Percentiles rank a stretch among this genome's conserved stretches.
These are phyloP conservation scores for Drosophila santomea DNA, from an alignment of 1,140 invertebrate species.

Conservation along the genomic window DNA sequence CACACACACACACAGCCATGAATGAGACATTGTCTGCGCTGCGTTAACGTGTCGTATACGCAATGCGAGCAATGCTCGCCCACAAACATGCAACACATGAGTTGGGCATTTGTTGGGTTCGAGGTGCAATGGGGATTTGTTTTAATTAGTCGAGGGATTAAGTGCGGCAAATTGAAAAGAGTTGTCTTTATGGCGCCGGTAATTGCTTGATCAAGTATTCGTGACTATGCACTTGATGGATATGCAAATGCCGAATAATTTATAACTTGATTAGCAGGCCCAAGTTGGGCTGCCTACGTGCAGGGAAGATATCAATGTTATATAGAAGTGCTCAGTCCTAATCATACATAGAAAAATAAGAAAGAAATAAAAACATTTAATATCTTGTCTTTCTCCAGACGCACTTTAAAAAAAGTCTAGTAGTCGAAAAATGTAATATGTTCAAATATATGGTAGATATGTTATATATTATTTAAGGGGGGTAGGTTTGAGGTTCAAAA, in stretches of 20 bases:
- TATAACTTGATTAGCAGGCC: conserved; percentile 38
- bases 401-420: too few relatives aligned
- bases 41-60: conserved; percentile 66
- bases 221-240: conserved; percentile 30
- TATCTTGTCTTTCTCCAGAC: too few relatives aligned
- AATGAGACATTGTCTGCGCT: conserved; percentile 34
- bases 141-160: conserved; percentile 69
- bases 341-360: not conserved
- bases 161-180: conserved; percentile 48
- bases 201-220: conserved; percentile 39
- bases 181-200: conserved; percentile 25
- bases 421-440: too few relatives aligned
- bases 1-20: conserved; percentile 11
- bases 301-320: conserved; percentile 20
- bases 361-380: not conserved
- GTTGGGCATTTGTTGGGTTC: not conserved
- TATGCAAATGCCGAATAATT: conserved; percentile 42
- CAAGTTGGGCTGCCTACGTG: not conserved
- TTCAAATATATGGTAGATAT: too few relatives aligned
- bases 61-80: conserved; percentile 55
- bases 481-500: too few relatives aligned
- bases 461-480: too few relatives aligned
- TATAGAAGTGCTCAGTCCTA: conserved; percentile 24
- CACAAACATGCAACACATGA: conserved; percentile 18
- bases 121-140: conserved; percentile 44